Conservation (phyloP, 2,113 vertebrate genomes). For the Oreocharis arfaki region DNA sequence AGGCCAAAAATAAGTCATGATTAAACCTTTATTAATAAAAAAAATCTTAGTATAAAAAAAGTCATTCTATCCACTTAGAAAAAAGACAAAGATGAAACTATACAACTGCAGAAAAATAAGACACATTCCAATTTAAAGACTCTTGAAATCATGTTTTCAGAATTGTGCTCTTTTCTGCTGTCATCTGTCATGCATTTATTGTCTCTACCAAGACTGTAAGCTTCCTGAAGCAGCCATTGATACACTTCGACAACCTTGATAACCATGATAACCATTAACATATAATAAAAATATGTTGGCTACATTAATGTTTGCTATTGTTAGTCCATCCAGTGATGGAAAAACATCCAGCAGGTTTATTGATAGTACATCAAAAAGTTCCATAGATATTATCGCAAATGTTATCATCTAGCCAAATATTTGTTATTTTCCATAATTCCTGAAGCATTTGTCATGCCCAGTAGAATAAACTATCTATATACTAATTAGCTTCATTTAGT, state of each 20-base stretch:
- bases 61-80: not conserved
- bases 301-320: not conserved
- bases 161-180: not conserved
- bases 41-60: not conserved
- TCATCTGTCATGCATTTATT: not conserved
- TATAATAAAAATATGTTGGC: not conserved
- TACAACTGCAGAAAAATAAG: not conserved
- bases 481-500: not conserved
- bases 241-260: not conserved
- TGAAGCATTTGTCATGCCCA: not conserved
- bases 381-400: not conserved
- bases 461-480: not conserved
- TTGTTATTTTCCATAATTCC: not conserved
- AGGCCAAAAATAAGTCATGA: not conserved
- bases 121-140: not conserved
- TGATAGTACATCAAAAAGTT: not conserved
- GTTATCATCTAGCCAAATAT: not conserved
- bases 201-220: not conserved
- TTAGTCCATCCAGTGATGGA: not conserved
- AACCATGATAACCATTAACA: not conserved
- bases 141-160: not conserved
- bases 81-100: not conserved
- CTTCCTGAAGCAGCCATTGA: not conserved
- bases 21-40: constrained; percentile 41
- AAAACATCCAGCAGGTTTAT: not conserved